A percentile compares a stretch with the other conserved stretches of the same genome.
phyloP scores from a whole-genome alignment of 2,888 invertebrate genomes.

The Sarcophaga subvicina region DNA sequence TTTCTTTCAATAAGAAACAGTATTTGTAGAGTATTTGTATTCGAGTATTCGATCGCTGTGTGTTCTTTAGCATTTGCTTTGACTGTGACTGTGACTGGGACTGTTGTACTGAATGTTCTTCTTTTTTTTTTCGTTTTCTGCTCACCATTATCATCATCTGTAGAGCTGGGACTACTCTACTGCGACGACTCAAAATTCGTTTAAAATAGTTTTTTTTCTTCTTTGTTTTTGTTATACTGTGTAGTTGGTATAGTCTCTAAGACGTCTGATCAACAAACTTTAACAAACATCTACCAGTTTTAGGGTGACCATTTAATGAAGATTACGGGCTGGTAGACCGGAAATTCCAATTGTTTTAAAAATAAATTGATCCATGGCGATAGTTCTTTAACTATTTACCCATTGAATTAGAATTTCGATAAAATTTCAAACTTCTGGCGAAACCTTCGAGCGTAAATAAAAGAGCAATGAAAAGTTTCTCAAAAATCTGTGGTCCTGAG shows the following conservation, averaged over 20 bases:
- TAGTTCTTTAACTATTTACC: too few relatives aligned
- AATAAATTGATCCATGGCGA: neutral
- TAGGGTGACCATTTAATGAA: slow-evolving; percentile 36
- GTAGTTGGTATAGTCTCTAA: slow-evolving; percentile 38
- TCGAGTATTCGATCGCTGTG: slow-evolving; percentile 40
- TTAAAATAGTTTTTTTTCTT: slow-evolving; percentile 42
- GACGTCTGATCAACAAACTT: slow-evolving; percentile 61
- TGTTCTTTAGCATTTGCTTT: slow-evolving; percentile 57
- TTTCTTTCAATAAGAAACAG: slow-evolving; percentile 35
- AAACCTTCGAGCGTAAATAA: too few relatives aligned
- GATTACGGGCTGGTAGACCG: neutral
- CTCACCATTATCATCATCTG: slow-evolving; percentile 63
- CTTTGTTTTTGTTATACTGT: slow-evolving; percentile 14
- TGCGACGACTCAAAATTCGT: slow-evolving; percentile 58
- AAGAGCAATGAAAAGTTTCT: too few relatives aligned
- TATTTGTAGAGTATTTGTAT: neutral
- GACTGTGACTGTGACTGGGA: slow-evolving; percentile 57
- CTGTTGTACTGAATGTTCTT: slow-evolving; percentile 65
- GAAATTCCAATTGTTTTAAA: slow-evolving; percentile 11
- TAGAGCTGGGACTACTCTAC: slow-evolving; percentile 57
- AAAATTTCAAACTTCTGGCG: too few relatives aligned
- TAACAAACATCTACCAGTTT: slow-evolving; percentile 43
- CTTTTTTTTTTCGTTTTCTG: slow-evolving; percentile 32
- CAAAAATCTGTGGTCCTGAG: too few relatives aligned
- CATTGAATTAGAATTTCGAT: too few relatives aligned